phyloP scores from a whole-genome alignment of 2,113 vertebrate genomes.

The Sturnus vulgaris region DNA sequence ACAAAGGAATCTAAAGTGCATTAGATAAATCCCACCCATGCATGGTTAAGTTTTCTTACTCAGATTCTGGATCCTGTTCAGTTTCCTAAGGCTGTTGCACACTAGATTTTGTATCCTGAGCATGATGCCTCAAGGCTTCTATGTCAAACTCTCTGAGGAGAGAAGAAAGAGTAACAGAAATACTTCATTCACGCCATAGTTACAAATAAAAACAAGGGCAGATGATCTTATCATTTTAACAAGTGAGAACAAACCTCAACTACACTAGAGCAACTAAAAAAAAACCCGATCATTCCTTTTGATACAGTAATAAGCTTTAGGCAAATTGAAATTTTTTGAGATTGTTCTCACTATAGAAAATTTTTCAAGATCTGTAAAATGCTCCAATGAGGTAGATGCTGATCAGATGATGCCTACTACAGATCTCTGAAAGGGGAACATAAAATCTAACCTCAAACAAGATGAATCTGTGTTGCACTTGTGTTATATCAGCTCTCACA shows the following conservation, averaged over 20 bases:
- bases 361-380: neutral
- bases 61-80: neutral
- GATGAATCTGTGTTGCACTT: neutral
- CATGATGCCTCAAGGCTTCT: neutral
- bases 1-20: neutral
- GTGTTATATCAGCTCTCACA: neutral
- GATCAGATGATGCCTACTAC: neutral
- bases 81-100: neutral
- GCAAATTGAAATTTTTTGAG: neutral
- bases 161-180: slow-evolving; percentile 13
- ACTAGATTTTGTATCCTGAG: neutral
- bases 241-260: slow-evolving; percentile 21
- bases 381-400: neutral
- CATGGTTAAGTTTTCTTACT: neutral
- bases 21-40: neutral
- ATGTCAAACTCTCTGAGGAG: neutral
- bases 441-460: neutral
- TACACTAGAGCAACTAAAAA: neutral
- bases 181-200: neutral
- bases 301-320: neutral
- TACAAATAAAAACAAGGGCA: slow-evolving; percentile 14
- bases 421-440: neutral
- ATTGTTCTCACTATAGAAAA: neutral
- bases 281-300: neutral
- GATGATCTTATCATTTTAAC: slow-evolving; percentile 27